Base-by-base conservation (phyloP, 2,888 invertebrate species). In the Dynastes tityus region DNA sequence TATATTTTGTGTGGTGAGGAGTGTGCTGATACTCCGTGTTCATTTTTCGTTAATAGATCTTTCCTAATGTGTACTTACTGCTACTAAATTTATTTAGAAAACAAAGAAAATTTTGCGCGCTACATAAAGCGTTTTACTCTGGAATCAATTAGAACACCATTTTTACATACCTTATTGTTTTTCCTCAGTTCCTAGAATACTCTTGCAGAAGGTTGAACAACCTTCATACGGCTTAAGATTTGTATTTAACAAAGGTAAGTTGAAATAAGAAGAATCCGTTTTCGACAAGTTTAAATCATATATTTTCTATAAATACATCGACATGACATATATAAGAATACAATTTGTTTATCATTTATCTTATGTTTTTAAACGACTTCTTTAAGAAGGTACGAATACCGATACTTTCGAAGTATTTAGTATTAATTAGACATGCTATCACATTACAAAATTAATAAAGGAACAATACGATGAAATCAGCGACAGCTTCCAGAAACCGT, bases 291-390 rank as follows among this genome's bases (percentile, higher is more conserved):
- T 74, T 45, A 61, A 4, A 74, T 45, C 45, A 29, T 74, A 74
- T 74, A 74, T 74, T 74, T 74, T 68, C 49, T 74, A 74, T 40
- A 74, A 74, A 74, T 37, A 74, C 61, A 74, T 74, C 73, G 73
- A 74, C 58, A 74, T 74, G 73, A 74, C 73, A 74, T 74, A 53
- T 68, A 74, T 16, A 74, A 74, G 73, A 74, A 74, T 74, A 74
- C 73, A 74, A 63, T 61, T 74, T 61, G 29, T 51, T 61, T 32
- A 61, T 58, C 9, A 22, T 22, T 58, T 73, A 53, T 61, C 73
- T 74, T 74, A 49, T 16, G 27, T 61, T 49, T 74, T 74, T 61
- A 74, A 71, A 71, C 32, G 53, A 11, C 32, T 73, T 61, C 27
- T 74, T 73, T 74, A 61, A 61, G 45, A 40, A 74, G 73, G 73